These are phyloP conservation scores for Nannobrachium achirus DNA, from an alignment of 2,113 vertebrate genomes.

Conservation along the genomic window DNA sequence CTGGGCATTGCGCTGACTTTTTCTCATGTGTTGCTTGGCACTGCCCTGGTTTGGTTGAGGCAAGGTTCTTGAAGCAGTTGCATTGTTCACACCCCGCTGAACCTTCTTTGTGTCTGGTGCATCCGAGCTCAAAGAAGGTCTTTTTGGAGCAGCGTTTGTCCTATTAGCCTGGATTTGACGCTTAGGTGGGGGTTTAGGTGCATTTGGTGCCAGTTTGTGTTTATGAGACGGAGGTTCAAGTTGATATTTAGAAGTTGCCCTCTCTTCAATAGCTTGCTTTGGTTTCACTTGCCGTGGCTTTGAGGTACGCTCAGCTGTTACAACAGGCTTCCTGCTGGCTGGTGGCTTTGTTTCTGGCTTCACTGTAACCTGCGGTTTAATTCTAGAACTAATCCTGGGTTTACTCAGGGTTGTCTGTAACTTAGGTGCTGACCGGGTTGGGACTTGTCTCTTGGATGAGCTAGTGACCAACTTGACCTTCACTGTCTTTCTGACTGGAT, in stretches of 20 bases:
- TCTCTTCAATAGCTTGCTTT: slow-evolving; percentile 37
- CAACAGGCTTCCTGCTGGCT: slow-evolving; percentile 13
- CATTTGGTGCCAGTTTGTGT: slow-evolving; percentile 1
- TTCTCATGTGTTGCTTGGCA: slow-evolving; percentile 21
- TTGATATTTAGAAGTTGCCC: slow-evolving; percentile 64
- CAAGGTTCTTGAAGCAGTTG: slow-evolving; percentile 26
- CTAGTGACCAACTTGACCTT: slow-evolving; percentile 23
- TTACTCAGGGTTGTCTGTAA: slow-evolving; percentile 37
- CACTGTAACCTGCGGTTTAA: slow-evolving; percentile 13
- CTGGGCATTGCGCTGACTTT: neutral
- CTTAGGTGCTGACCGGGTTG: slow-evolving; percentile 34
- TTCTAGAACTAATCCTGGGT: slow-evolving; percentile 22
- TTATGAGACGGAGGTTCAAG: slow-evolving; percentile 66
- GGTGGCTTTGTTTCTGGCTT: slow-evolving; percentile 37
- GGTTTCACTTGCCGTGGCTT: slow-evolving; percentile 39
- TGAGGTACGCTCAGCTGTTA: slow-evolving; percentile 36
- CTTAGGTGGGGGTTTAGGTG: slow-evolving; percentile 30
- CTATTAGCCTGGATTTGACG: slow-evolving; percentile 23
- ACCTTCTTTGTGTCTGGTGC: slow-evolving; percentile 31
- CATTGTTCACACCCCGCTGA: slow-evolving; percentile 3
- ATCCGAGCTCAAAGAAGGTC: slow-evolving; percentile 36
- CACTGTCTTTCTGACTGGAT: slow-evolving; percentile 16
- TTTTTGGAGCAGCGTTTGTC: slow-evolving; percentile 26
- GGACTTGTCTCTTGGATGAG: slow-evolving; percentile 26
- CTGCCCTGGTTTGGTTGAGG: slow-evolving; percentile 29